Evolutionary conservation across 92 coral and sea anemone species (phyloP), one percentile per base, ranked within the genome.

Genomic region (Epizoanthus stellaris): DNA sequence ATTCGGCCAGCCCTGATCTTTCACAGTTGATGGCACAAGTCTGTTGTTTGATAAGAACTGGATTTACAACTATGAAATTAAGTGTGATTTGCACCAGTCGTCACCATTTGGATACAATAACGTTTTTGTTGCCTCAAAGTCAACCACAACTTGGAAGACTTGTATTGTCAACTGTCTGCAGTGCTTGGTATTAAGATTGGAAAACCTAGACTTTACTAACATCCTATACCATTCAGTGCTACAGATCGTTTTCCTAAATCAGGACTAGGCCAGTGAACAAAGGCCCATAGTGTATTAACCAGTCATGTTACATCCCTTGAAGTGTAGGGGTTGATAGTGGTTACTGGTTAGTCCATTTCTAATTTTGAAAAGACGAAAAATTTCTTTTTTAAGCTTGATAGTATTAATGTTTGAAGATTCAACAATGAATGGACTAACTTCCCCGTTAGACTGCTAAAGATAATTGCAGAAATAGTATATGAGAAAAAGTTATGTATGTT

Each of bases 21-120:
- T 19, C 42, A 79, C 72, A 45, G 72, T 62, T 79, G 60, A 79
- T 30, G 4, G 83, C 83, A 63, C 83, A 79, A 20, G 72, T 79
- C 54, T 62, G 73, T 38, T 77, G 16, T 57, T 19, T 77, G 36
- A 62, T 79, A 49, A 21, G 17, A 79, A 62, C 12, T 5, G 40
- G 23, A 45, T 9, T 25, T 36, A 30, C 20, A 21, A 43, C 65
- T 76, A 17, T 19, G 62, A 3, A 16, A 59, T 15, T 12, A 17
- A 8, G 38, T 39, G 47, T 60, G 12, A 36, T 79, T 63, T 10
- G 39, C 2, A 39, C 38, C 36, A 63, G 14, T 40, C 61, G 1
- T 77, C 6, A n/a, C n/a, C 49, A 67, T 38, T 38, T 13, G 20
- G 70, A 25, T 77, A 60, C 71, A 34, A 42, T 62, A 79, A 42